Conservation (phyloP, 2,888 invertebrate genomes). For the Linnaemya vulpina region DNA sequence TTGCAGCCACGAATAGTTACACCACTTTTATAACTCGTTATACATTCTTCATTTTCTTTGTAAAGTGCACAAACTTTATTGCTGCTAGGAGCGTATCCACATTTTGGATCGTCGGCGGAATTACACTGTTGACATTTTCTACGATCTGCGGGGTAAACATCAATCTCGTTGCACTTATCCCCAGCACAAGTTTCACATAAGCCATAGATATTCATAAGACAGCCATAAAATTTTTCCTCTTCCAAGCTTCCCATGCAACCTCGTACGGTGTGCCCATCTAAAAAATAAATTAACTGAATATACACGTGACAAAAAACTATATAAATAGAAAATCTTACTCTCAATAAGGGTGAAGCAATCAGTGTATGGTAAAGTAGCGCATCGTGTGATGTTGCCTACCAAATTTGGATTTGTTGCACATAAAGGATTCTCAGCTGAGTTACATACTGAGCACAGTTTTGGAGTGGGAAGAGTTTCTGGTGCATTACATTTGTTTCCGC, state of each 20-base stretch:
- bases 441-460: slow-evolving; percentile 76
- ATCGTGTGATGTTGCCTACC: slow-evolving; percentile 72
- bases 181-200: slow-evolving; percentile 76
- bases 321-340: slow-evolving; percentile 63
- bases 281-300: slow-evolving; percentile 15
- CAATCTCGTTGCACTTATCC: slow-evolving; percentile 77
- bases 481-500: slow-evolving; percentile 77
- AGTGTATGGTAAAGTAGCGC: slow-evolving; percentile 77
- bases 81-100: slow-evolving; percentile 75
- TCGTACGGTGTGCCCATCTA: slow-evolving; percentile 76
- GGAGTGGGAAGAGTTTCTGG: slow-evolving; percentile 67
- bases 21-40: slow-evolving; percentile 75
- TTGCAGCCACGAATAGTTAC: slow-evolving; percentile 79
- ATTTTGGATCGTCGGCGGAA: slow-evolving; percentile 74
- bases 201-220: slow-evolving; percentile 73
- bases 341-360: slow-evolving; percentile 78
- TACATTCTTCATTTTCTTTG: slow-evolving; percentile 75
- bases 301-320: neutral
- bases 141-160: slow-evolving; percentile 76
- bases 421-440: slow-evolving; percentile 75
- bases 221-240: slow-evolving; percentile 75
- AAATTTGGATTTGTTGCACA: slow-evolving; percentile 80
- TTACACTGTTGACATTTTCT: slow-evolving; percentile 78
- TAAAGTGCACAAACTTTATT: slow-evolving; percentile 77
- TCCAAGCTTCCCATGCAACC: slow-evolving; percentile 77